These are phyloP conservation scores for Tipula unca DNA, from an alignment of 2,888 invertebrate species.

Conservation along the genomic window DNA sequence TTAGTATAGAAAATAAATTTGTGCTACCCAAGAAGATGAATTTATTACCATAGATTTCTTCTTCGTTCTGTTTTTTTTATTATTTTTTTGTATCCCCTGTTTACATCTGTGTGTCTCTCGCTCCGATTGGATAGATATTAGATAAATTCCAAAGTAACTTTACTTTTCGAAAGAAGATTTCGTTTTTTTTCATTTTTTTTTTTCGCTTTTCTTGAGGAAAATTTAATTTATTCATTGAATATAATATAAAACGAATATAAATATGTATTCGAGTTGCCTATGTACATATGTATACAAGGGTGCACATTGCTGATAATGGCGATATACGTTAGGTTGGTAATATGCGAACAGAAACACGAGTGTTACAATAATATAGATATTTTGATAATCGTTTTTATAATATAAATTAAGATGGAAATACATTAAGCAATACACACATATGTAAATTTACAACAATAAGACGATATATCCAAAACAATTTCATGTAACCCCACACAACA, in stretches of 20 bases:
- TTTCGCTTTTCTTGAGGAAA: background rate
- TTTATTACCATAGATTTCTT: background rate
- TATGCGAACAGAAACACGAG: background rate
- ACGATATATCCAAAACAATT: background rate
- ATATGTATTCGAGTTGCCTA: background rate
- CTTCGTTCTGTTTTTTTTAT: background rate
- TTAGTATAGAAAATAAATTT: background rate
- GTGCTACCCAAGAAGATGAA: background rate
- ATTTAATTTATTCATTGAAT: slow-evolving; percentile 14
- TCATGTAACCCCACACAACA: background rate
- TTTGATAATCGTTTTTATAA: background rate
- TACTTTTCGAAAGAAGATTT: background rate
- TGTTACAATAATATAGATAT: background rate
- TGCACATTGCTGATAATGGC: background rate
- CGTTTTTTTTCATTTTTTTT: background rate
- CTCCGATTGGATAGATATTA: background rate
- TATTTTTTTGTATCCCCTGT: too few species aligned
- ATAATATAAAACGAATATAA: background rate
- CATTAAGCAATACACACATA: background rate
- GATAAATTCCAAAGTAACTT: background rate
- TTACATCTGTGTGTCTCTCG: background rate
- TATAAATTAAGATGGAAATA: background rate
- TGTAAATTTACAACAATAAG: background rate
- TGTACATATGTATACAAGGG: background rate
- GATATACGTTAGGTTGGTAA: background rate